Evolutionary conservation across 2,888 invertebrate species (phyloP).

Genomic region (Drosophila mimetica): DNA sequence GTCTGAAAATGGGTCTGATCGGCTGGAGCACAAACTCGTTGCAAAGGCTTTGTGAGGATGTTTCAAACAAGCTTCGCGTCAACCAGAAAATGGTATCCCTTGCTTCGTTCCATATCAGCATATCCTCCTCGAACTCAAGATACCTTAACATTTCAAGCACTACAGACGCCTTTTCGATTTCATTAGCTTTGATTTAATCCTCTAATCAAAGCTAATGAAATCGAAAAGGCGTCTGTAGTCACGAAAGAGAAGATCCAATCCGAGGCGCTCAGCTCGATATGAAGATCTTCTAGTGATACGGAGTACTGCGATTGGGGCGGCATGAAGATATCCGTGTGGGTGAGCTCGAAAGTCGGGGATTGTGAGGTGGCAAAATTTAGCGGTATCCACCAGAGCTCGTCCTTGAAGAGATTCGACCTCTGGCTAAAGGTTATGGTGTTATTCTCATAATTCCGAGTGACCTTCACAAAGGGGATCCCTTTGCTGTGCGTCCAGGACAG

Average conservation of each 20-base stretch:
- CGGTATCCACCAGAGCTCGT: constrained; percentile 82
- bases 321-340: constrained; percentile 78
- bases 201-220: constrained; percentile 85
- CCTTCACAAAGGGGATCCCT: constrained; percentile 87
- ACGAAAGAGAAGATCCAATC: no score
- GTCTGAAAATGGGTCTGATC: constrained; percentile 66
- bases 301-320: constrained; percentile 75
- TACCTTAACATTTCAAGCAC: constrained; percentile 86
- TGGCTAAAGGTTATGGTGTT: constrained; percentile 86
- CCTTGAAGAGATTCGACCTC: constrained; percentile 62
- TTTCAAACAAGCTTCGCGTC: constrained; percentile 64
- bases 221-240: constrained; percentile 85
- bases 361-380: constrained; percentile 80
- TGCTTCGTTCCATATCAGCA: constrained; percentile 89
- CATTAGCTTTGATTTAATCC: constrained; percentile 85
- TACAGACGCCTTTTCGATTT: constrained; percentile 85
- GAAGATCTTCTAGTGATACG: constrained; percentile 64
- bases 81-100: constrained; percentile 66
- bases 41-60: constrained; percentile 63
- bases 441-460: constrained; percentile 85
- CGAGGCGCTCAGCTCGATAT: constrained; percentile 59
- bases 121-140: constrained; percentile 87
- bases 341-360: constrained; percentile 69
- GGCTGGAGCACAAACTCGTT: constrained; percentile 73
- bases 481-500: constrained; percentile 87